Evolutionary conservation across 1,140 invertebrate species (phyloP), one percentile per base, ranked within the genome.

Genomic region (Paracyclopina nana): DNA sequence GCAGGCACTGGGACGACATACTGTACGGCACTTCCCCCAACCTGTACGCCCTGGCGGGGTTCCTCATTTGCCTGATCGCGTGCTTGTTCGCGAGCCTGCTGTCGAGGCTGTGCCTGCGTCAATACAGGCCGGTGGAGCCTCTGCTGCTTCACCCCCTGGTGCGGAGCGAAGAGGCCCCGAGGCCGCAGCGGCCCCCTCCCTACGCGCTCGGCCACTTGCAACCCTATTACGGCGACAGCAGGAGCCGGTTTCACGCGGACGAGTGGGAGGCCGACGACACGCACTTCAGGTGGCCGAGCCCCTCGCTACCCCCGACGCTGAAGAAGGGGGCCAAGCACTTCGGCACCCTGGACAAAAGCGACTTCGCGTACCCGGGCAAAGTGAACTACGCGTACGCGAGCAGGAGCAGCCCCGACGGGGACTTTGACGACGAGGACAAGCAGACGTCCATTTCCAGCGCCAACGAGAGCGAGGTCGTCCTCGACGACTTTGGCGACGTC

Each of bases 401-500:
- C n/a, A n/a, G n/a, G n/a, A n/a, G n/a, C n/a, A n/a, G n/a, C n/a
- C n/a, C n/a, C n/a, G n/a, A n/a, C n/a, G 34, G 34, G 8, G 34
- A 38, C 9, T 16, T 8, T 20, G 34, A 38, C 20, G 34, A 38
- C 20, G 20, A 38, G 20, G 14, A n/a, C 9, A 16, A n/a, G 8
- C 20, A 20, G 14, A 38, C n/a, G 34, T 38, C 34, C 34, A 38
- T n/a, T 38, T 38, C 34, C 34, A 4, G 8, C 20, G 34, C 34
- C 20, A n/a, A 38, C 14, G n/a, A n/a, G n/a, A n/a, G n/a, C n/a
- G n/a, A n/a, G n/a, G n/a, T n/a, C n/a, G n/a, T n/a, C n/a, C 34
- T 38, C n/a, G 34, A 38, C 34, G 34, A n/a, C 8, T 38, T 38
- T 38, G 34, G 34, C 14, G 34, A 38, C 8, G 34, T 38, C n/a